A percentile compares a stretch with the other conserved stretches of the same genome.
Evolutionary conservation across 2,797 vertebrate genomes (phyloP).

Genomic region (Lepilemur ruficaudatus): DNA sequence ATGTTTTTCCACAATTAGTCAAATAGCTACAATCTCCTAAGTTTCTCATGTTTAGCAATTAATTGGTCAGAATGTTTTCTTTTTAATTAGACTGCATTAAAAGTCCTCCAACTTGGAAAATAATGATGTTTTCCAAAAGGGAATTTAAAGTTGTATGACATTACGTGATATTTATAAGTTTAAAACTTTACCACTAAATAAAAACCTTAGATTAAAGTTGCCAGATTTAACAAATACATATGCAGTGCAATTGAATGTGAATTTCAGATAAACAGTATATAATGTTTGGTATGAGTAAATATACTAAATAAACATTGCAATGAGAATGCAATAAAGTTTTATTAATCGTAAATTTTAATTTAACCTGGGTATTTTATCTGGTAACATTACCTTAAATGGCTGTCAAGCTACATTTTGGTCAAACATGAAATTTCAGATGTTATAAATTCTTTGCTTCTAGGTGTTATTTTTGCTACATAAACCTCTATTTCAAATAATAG

Average conservation of each 20-base stretch:
- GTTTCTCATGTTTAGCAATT: neutral
- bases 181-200: neutral
- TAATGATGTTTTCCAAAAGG: neutral
- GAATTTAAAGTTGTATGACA: neutral
- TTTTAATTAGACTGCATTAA: neutral
- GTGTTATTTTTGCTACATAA: neutral
- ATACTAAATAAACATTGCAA: neutral
- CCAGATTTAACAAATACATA: neutral
- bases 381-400: neutral
- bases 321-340: neutral
- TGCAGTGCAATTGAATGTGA: neutral
- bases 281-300: neutral
- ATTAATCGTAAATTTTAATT: neutral
- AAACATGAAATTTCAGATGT: neutral
- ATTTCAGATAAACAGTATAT: neutral
- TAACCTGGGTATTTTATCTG: neutral
- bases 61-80: neutral
- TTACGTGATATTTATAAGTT: neutral
- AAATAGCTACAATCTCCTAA: neutral
- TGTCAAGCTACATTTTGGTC: neutral
- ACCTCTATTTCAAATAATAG: neutral
- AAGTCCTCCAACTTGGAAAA: neutral
- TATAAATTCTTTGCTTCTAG: neutral
- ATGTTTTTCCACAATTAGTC: neutral
- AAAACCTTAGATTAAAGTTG: neutral